phyloP scores from a whole-genome alignment of 2,888 invertebrate genomes.

The Rotaria sp. region DNA sequence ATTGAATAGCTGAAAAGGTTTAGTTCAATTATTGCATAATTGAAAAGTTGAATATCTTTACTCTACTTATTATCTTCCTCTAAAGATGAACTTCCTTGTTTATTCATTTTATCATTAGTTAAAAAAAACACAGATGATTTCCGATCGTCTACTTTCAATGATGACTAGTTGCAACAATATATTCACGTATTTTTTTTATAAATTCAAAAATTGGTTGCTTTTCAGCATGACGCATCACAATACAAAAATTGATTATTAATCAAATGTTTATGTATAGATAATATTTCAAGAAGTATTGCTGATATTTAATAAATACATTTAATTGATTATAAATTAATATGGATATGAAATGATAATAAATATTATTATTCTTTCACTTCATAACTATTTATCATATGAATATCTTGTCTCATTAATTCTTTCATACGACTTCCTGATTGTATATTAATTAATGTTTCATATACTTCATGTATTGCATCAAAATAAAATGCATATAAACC shows the following conservation, averaged over 20 bases:
- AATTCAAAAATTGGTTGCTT: conserved; percentile 78
- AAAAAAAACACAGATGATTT: conserved; percentile 82
- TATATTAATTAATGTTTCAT: conserved; percentile 89
- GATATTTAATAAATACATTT: conserved; percentile 97
- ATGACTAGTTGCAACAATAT: conserved; percentile 94
- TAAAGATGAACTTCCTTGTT: conserved; percentile 56
- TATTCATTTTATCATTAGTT: conserved; percentile 98
- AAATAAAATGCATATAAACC: conserved; percentile 96
- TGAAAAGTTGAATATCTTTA: too few species aligned
- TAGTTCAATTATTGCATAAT: too few species aligned
- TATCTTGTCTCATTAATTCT: conserved; percentile 76
- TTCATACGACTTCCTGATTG: conserved; percentile 98
- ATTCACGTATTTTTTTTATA: conserved; percentile 97
- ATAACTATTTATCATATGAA: conserved; percentile 56
- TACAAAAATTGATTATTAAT: conserved; percentile 94
- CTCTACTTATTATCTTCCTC: too few species aligned
- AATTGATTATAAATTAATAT: conserved; percentile 90
- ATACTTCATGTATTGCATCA: conserved; percentile 84
- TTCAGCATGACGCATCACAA: conserved; percentile 87
- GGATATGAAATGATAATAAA: conserved; percentile 98
- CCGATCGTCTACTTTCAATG: conserved; percentile 98
- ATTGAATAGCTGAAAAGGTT: too few species aligned
- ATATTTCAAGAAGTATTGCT: conserved; percentile 96
- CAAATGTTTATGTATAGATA: conserved; percentile 85
- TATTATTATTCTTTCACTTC: conserved; percentile 68